phyloP scores from a whole-genome alignment of 2,797 vertebrate species.

The Loriculus beryllinus region DNA sequence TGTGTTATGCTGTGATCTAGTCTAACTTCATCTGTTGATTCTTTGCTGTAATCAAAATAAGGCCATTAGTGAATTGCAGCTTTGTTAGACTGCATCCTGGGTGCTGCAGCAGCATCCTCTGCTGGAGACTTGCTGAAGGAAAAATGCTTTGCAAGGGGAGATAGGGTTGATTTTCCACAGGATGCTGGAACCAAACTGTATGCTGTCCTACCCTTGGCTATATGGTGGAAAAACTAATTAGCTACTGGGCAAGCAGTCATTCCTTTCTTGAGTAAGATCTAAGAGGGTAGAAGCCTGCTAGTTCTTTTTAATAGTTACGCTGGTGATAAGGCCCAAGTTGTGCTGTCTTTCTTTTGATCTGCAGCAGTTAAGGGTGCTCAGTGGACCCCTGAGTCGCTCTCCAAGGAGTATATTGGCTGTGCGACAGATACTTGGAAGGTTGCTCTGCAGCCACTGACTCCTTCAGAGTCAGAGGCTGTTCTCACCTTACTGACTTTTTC shows the following conservation, averaged over 20 bases:
- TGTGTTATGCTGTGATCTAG: neutral
- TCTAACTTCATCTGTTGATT: neutral
- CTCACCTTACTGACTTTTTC: neutral
- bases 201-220: neutral
- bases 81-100: neutral
- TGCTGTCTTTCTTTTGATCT: neutral
- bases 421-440: neutral
- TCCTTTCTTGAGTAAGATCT: neutral
- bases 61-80: neutral
- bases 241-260: neutral
- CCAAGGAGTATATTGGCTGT: neutral
- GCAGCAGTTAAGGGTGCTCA: neutral
- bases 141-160: neutral
- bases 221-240: neutral
- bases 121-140: neutral
- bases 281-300: neutral
- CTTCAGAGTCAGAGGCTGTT: neutral
- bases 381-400: neutral
- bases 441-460: neutral
- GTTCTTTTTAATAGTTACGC: neutral
- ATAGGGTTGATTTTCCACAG: neutral
- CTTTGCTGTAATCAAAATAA: neutral
- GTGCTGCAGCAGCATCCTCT: constrained; percentile 41
- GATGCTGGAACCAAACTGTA: neutral
- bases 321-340: neutral